Evolutionary conservation across 2,113 vertebrate species (phyloP).

Genomic region (Microcebus ravelobensis): DNA sequence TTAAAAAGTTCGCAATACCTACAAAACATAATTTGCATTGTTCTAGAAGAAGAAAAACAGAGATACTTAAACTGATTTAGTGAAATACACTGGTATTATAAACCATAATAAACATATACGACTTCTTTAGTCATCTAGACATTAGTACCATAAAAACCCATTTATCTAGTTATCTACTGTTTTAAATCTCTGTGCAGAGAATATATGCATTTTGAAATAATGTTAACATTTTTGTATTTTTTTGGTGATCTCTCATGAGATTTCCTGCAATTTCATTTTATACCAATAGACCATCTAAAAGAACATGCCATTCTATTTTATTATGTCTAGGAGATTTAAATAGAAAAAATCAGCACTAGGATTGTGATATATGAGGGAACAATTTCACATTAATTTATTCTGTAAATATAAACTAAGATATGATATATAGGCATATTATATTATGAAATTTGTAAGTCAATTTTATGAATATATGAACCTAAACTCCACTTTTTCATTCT

Average conservation of each 20-base stretch:
- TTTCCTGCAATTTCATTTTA: conserved; percentile 36
- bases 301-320: neutral
- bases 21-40: neutral
- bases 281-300: neutral
- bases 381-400: neutral
- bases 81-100: neutral
- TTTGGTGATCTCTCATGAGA: neutral
- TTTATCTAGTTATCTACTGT: neutral
- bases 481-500: neutral
- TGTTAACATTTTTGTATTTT: neutral
- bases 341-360: neutral
- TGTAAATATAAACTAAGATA: neutral
- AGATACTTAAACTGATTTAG: neutral
- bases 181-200: neutral
- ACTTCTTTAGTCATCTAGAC: neutral
- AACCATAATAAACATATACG: neutral
- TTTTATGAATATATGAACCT: neutral
- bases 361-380: neutral
- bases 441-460: neutral
- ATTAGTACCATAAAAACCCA: neutral
- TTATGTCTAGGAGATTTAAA: neutral
- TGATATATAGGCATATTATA: neutral
- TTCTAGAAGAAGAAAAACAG: neutral
- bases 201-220: neutral
- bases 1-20: neutral